Conservation (phyloP, 2,888 invertebrate genomes). For the Drosophila paracracens region DNA sequence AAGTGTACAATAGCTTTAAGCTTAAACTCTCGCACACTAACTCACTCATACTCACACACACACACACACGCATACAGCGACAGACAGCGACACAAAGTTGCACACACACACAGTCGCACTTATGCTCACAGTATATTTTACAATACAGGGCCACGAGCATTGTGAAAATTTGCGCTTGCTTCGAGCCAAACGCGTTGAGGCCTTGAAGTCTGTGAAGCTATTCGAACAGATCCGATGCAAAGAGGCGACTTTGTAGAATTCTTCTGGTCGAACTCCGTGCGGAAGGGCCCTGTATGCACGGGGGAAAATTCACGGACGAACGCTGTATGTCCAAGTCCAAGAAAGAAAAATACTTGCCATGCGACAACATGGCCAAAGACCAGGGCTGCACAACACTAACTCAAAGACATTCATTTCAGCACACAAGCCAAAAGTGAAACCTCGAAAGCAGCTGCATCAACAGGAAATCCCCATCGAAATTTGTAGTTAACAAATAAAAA, state of each 20-base stretch:
- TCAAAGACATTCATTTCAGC: not conserved
- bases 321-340: conserved; percentile 79
- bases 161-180: conserved; percentile 35
- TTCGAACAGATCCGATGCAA: not conserved
- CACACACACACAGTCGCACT: conserved; percentile 41
- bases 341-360: conserved; percentile 80
- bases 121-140: conserved; percentile 53
- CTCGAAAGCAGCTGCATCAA: conserved; percentile 18
- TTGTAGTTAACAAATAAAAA: not conserved
- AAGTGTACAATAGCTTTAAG: conserved; percentile 82
- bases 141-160: conserved; percentile 67
- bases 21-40: conserved; percentile 80
- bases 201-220: conserved; percentile 16
- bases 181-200: not conserved
- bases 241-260: conserved; percentile 35
- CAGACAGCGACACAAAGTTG: conserved; percentile 48
- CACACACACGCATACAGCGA: conserved; percentile 26
- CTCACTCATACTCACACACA: conserved; percentile 46
- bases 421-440: not conserved
- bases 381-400: conserved; percentile 55
- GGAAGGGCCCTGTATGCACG: conserved; percentile 45
- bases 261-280: conserved; percentile 13
- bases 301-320: conserved; percentile 76
- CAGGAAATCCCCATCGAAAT: conserved; percentile 1
- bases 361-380: conserved; percentile 71